These are phyloP conservation scores for Homalodisca vitripennis DNA, from an alignment of 1,140 invertebrate species.

Conservation along the genomic window DNA sequence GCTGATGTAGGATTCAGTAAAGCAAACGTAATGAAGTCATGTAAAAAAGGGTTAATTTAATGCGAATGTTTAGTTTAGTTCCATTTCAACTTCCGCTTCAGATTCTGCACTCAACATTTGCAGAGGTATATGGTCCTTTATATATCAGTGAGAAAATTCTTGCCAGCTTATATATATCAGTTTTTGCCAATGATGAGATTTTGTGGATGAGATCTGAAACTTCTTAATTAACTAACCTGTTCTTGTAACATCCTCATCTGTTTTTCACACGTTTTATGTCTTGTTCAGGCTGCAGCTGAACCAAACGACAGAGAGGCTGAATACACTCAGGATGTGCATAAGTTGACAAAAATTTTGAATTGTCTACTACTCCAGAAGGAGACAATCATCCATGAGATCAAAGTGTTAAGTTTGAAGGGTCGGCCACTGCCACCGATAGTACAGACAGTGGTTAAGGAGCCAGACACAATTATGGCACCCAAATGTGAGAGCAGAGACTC, in stretches of 20 bases:
- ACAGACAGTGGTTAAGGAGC: not conserved
- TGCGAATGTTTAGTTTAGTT: too few species aligned
- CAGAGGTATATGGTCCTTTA: too few species aligned
- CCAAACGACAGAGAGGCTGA: constrained; percentile 39
- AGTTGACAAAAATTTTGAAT: constrained; percentile 38
- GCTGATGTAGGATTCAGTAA: too few species aligned
- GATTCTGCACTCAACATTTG: too few species aligned
- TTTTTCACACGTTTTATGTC: not conserved
- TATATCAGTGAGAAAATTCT: not conserved
- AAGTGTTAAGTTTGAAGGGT: constrained; percentile 43
- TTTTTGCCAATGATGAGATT: not conserved
- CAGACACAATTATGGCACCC: not conserved
- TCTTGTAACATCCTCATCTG: not conserved
- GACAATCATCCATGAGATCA: constrained; percentile 43
- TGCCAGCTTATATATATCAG: not conserved
- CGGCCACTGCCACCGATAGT: constrained; percentile 37
- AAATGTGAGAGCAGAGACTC: constrained; percentile 12
- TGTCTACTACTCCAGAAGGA: constrained; percentile 44
- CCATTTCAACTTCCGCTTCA: too few species aligned
- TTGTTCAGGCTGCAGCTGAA: constrained; percentile 33
- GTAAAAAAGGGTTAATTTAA: too few species aligned
- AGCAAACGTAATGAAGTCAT: too few species aligned
- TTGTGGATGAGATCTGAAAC: not conserved
- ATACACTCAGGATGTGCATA: constrained; percentile 29
- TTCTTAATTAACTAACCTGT: not conserved